phyloP scores from a whole-genome alignment of 2,113 vertebrate genomes.

The Raja brachyura region DNA sequence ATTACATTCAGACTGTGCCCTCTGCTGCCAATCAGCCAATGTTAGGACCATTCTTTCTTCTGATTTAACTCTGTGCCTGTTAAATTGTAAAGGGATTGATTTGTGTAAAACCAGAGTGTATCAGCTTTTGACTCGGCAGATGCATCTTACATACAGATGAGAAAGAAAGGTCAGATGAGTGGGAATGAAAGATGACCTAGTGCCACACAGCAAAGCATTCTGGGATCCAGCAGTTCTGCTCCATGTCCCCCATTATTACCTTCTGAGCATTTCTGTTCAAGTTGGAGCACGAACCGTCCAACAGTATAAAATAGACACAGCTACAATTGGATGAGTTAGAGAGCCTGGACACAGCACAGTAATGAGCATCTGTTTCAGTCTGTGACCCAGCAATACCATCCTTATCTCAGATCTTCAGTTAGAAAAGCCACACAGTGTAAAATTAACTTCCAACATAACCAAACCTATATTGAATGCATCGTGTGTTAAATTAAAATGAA shows the following conservation, averaged over 20 bases:
- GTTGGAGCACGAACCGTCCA: slow-evolving; percentile 50
- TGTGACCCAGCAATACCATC: slow-evolving; percentile 51
- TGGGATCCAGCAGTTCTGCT: slow-evolving; percentile 44
- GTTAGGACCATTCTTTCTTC: slow-evolving; percentile 40
- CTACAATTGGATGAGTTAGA: slow-evolving; percentile 58
- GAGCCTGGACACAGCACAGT: slow-evolving; percentile 51
- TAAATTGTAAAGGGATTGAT: slow-evolving; percentile 48
- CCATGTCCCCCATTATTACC: slow-evolving; percentile 50
- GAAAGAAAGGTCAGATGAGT: slow-evolving; percentile 43
- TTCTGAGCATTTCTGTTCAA: slow-evolving; percentile 53
- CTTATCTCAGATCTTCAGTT: slow-evolving; percentile 49
- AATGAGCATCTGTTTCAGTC: slow-evolving; percentile 53
- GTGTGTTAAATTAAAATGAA: slow-evolving; percentile 26
- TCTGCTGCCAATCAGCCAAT: slow-evolving; percentile 47
- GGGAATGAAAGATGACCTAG: slow-evolving; percentile 46
- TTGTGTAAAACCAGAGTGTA: slow-evolving; percentile 46
- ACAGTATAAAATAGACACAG: slow-evolving; percentile 56
- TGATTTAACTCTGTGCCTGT: slow-evolving; percentile 47
- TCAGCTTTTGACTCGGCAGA: slow-evolving; percentile 47
- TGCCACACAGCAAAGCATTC: slow-evolving; percentile 46
- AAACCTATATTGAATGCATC: slow-evolving; percentile 26
- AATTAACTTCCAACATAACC: slow-evolving; percentile 42
- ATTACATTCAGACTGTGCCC: slow-evolving; percentile 44
- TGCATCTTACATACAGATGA: slow-evolving; percentile 46
- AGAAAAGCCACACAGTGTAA: slow-evolving; percentile 47